Conservation (phyloP, 2,113 vertebrate species). For the Butastur rufipennis region DNA sequence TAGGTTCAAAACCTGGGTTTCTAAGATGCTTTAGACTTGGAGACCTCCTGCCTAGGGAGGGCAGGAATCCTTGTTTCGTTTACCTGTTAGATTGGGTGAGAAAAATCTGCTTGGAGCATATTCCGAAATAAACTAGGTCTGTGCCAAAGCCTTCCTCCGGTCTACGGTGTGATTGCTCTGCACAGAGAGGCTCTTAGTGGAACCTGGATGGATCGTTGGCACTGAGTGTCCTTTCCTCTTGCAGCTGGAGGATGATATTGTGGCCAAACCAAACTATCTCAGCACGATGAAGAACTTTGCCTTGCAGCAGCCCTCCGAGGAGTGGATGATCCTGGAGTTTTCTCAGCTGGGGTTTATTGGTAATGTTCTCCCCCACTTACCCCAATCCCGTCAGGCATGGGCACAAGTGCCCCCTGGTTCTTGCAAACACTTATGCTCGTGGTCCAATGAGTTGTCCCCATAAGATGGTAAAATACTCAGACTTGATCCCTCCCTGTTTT, state of each 20-base stretch:
- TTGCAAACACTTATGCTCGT: background rate
- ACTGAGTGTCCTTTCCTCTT: constrained; percentile 9
- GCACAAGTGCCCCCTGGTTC: background rate
- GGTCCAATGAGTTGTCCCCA: background rate
- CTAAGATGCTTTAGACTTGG: background rate
- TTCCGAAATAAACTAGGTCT: background rate
- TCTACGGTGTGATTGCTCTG: background rate
- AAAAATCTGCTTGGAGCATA: background rate
- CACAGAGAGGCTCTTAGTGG: background rate
- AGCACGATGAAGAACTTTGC: constrained; percentile 99
- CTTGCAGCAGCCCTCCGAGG: constrained; percentile 94
- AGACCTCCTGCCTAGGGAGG: background rate
- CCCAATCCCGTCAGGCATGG: background rate
- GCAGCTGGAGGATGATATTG: constrained; percentile 96
- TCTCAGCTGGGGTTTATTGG: constrained; percentile 98
- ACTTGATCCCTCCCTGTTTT: background rate
- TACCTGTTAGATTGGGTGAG: background rate
- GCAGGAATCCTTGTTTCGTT: background rate
- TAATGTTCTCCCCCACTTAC: background rate
- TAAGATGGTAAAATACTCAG: background rate
- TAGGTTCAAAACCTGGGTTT: background rate
- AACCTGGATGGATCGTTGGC: background rate
- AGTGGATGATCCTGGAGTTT: constrained; percentile 99
- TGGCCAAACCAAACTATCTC: constrained; percentile 96
- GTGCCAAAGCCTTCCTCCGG: background rate